Conservation (phyloP, 2,113 vertebrate species). For the Eonycteris spelaea region DNA sequence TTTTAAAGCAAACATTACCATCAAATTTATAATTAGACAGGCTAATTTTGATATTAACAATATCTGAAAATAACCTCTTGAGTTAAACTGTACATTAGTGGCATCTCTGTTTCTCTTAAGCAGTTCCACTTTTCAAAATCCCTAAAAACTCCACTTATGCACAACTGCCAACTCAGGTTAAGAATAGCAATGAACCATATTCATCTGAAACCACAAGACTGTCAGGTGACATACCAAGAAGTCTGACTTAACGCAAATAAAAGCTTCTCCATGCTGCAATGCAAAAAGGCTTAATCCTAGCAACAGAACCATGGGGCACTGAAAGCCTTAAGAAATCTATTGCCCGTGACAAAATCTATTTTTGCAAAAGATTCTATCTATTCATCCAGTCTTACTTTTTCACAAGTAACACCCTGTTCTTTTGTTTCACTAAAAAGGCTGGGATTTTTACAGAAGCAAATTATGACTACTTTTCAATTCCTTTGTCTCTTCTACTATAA, state of each 20-base stretch:
- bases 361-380: constrained; percentile 51
- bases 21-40: constrained; percentile 5
- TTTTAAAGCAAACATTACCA: constrained; percentile 22
- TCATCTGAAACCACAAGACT: constrained; percentile 95
- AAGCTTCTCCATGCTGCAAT: constrained; percentile 81
- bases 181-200: constrained; percentile 94
- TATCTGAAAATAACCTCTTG: constrained; percentile 47
- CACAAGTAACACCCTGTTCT: constrained; percentile 57
- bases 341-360: neutral
- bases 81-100: constrained; percentile 82
- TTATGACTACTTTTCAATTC: constrained; percentile 6
- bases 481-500: constrained; percentile 47
- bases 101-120: constrained; percentile 84
- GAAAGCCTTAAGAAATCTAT: constrained; percentile 50
- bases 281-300: constrained; percentile 77
- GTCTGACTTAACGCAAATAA: constrained; percentile 84
- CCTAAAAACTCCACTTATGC: constrained; percentile 79
- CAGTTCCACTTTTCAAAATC: constrained; percentile 82
- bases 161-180: constrained; percentile 86
- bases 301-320: constrained; percentile 40
- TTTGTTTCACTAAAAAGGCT: constrained; percentile 44
- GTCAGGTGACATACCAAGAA: constrained; percentile 91
- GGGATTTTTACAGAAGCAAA: constrained; percentile 51
- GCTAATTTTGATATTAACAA: constrained; percentile 9
- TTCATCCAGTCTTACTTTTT: constrained; percentile 40